phyloP scores from a whole-genome alignment of 2,797 vertebrate genomes.

The Parotocinclus haroldoi region DNA sequence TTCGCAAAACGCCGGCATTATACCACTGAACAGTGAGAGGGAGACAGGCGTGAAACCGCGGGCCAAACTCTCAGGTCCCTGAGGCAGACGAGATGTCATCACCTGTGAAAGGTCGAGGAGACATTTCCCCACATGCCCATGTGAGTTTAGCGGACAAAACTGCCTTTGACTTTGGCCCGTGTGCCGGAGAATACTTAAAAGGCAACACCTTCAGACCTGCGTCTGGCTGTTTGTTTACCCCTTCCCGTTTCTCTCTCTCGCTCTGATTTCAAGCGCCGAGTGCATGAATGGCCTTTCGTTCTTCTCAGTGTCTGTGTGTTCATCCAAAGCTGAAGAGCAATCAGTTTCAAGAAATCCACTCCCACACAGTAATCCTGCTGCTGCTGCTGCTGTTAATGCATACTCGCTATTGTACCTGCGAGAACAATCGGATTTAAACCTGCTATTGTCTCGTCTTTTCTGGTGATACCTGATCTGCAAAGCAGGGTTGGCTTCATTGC shows the following conservation, averaged over 20 bases:
- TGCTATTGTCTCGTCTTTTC: too few relatives aligned
- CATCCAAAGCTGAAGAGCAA: constrained; percentile 19
- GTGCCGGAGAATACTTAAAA: background rate
- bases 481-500: too few relatives aligned
- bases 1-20: background rate
- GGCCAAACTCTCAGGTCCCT: constrained; percentile 13
- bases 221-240: constrained; percentile 13
- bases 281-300: constrained; percentile 17
- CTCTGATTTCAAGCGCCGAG: background rate
- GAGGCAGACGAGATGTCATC: constrained; percentile 31
- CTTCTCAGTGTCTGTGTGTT: constrained; percentile 6
- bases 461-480: too few relatives aligned
- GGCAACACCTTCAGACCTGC: background rate
- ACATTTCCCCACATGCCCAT: background rate
- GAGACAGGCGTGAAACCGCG: constrained; percentile 17
- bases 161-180: background rate
- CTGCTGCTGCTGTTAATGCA: too few relatives aligned
- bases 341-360: constrained; percentile 23
- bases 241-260: background rate
- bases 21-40: constrained; percentile 6
- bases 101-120: constrained; percentile 52
- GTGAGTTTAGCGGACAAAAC: constrained; percentile 33
- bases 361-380: background rate
- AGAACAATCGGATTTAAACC: too few relatives aligned
- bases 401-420: too few relatives aligned